These are phyloP conservation scores for Augochlora pura DNA, from an alignment of 1,140 invertebrate genomes.

Conservation along the genomic window DNA sequence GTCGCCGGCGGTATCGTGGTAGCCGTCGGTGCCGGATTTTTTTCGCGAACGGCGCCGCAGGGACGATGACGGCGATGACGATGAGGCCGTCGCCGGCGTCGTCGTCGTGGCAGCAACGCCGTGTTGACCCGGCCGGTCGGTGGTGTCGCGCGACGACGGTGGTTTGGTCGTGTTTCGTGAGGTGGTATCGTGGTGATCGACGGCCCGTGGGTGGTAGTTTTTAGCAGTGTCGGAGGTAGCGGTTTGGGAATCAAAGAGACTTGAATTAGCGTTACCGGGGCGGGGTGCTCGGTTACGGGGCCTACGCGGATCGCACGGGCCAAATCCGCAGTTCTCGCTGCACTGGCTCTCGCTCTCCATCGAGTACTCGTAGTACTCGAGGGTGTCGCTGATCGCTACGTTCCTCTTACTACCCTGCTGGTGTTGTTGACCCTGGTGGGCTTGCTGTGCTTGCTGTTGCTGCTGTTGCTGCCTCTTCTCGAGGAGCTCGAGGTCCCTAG, in stretches of 20 bases:
- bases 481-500: slow-evolving; percentile 68
- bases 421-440: slow-evolving; percentile 46
- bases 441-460: slow-evolving; percentile 21
- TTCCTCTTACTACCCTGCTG: slow-evolving; percentile 76
- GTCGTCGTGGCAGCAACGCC: too few relatives aligned
- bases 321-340: slow-evolving; percentile 81
- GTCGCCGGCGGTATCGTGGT: slow-evolving; percentile 24
- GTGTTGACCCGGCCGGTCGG: slow-evolving; percentile 23
- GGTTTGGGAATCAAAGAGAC: slow-evolving; percentile 81
- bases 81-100: not conserved
- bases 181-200: slow-evolving; percentile 63
- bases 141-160: slow-evolving; percentile 61
- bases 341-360: slow-evolving; percentile 80
- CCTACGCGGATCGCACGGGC: slow-evolving; percentile 79
- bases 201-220: slow-evolving; percentile 71
- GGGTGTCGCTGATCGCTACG: slow-evolving; percentile 79
- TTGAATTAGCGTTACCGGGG: slow-evolving; percentile 81
- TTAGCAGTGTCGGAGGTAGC: slow-evolving; percentile 80
- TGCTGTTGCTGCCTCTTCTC: slow-evolving; percentile 59
- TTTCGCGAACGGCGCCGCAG: slow-evolving; percentile 53
- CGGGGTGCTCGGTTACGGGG: slow-evolving; percentile 79
- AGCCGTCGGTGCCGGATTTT: slow-evolving; percentile 52
- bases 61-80: slow-evolving; percentile 31
- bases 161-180: slow-evolving; percentile 61
- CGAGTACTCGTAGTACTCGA: slow-evolving; percentile 80